Conservation (phyloP, 2,797 vertebrate species). For the Amniataba percoides region DNA sequence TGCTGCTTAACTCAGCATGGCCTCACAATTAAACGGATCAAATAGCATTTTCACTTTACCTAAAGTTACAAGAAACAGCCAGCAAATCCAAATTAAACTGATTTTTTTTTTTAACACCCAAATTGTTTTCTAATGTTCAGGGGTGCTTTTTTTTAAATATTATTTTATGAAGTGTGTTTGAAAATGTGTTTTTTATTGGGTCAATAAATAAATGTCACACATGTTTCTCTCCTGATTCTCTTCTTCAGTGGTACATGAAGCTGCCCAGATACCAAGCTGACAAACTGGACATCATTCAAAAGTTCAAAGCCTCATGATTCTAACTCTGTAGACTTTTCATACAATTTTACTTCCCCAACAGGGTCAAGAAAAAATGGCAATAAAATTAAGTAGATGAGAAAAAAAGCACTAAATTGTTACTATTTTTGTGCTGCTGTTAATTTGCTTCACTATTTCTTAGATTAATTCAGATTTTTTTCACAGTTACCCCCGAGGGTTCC, state of each 20-base stretch:
- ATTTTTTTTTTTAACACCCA: neutral
- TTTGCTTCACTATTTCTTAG: neutral
- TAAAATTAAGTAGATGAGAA: neutral
- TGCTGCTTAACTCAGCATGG: slow-evolving; percentile 33
- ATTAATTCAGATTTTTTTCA: neutral
- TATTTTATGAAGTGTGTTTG: neutral
- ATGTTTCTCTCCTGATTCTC: neutral
- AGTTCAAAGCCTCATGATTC: neutral
- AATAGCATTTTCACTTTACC: slow-evolving; percentile 24
- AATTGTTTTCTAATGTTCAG: neutral
- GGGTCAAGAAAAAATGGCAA: neutral
- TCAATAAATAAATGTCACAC: neutral
- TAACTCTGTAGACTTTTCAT: neutral
- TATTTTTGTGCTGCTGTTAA: neutral
- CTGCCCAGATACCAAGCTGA: neutral
- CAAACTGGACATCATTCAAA: slow-evolving; percentile 6
- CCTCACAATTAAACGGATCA: slow-evolving; percentile 40
- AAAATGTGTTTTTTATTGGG: slow-evolving; percentile 8
- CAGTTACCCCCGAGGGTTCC: neutral
- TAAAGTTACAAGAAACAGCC: slow-evolving; percentile 17
- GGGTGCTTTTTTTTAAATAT: neutral
- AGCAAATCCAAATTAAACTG: neutral
- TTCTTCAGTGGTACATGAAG: neutral
- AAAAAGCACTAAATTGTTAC: neutral
- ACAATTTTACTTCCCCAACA: neutral